Percentiles rank a stretch among this genome's conserved stretches.
Conservation (phyloP, 2,797 vertebrate species). For the Lepilemur ruficaudatus region DNA sequence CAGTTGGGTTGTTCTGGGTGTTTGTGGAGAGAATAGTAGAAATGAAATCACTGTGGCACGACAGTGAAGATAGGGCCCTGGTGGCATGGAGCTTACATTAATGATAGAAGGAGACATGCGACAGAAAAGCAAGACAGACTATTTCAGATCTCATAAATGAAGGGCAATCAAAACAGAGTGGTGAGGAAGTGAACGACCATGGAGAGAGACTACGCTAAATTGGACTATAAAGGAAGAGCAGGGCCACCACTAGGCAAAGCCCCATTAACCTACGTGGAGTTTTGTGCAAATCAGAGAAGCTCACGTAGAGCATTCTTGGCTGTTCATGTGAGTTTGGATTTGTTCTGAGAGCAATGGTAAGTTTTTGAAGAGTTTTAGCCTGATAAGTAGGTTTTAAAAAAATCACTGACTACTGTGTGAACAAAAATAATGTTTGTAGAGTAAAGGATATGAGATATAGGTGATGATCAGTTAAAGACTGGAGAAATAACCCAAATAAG, state of each 20-base stretch:
- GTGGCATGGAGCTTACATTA: background rate
- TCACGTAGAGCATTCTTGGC: background rate
- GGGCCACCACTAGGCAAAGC: background rate
- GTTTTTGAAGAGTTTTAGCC: background rate
- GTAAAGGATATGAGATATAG: background rate
- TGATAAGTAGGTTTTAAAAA: background rate
- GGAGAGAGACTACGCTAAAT: background rate
- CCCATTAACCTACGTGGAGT: background rate
- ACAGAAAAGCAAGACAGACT: background rate
- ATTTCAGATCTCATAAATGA: background rate
- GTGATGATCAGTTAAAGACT: fast-evolving
- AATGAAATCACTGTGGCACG: background rate
- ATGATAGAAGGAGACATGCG: background rate
- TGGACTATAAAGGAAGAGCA: background rate
- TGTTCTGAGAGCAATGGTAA: background rate
- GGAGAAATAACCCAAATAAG: background rate
- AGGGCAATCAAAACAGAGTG: background rate
- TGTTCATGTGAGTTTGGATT: background rate
- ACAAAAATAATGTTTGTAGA: background rate
- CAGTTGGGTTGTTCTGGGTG: background rate
- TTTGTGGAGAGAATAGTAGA: background rate
- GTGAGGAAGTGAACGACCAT: background rate
- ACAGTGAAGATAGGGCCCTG: background rate
- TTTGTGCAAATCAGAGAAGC: background rate
- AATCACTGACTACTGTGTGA: background rate